A percentile compares a stretch with the other conserved stretches of the same genome.
Evolutionary conservation across 2,797 vertebrate genomes (phyloP).

Genomic region (Falco novaeseelandiae): DNA sequence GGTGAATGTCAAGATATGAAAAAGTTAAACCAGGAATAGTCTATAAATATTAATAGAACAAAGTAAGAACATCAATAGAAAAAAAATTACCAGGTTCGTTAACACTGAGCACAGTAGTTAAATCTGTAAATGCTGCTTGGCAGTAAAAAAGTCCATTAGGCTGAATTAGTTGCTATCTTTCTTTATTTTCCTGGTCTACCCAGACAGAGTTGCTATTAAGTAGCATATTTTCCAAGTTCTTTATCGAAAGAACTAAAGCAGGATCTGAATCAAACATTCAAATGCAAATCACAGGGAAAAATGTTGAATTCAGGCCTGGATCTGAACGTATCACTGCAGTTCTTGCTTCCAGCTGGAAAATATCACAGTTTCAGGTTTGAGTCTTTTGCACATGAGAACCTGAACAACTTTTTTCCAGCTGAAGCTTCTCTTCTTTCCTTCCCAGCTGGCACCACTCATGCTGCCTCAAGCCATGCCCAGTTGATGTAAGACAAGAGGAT

Average conservation of each 20-base stretch:
- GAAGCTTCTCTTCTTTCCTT: background rate
- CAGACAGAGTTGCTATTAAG: background rate
- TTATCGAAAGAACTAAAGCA: background rate
- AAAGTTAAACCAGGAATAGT: background rate
- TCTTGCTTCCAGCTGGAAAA: background rate
- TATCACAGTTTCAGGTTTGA: background rate
- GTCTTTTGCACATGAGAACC: background rate
- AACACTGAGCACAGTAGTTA: background rate
- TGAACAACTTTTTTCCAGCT: background rate
- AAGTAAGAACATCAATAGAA: background rate
- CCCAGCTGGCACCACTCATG: too few relatives aligned
- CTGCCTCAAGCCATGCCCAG: background rate
- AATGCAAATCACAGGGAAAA: background rate
- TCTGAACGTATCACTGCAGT: background rate
- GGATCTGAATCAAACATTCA: background rate
- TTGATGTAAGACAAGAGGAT: background rate
- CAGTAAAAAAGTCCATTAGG: accelerated
- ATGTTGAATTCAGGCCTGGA: background rate
- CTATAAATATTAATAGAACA: background rate
- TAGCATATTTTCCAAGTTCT: background rate
- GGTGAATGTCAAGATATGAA: background rate
- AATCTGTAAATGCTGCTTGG: background rate
- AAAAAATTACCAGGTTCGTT: background rate
- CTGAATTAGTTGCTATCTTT: background rate
- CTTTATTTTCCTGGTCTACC: background rate